Conservation (phyloP, 2,797 vertebrate species). For the Enteromius viviparus region DNA sequence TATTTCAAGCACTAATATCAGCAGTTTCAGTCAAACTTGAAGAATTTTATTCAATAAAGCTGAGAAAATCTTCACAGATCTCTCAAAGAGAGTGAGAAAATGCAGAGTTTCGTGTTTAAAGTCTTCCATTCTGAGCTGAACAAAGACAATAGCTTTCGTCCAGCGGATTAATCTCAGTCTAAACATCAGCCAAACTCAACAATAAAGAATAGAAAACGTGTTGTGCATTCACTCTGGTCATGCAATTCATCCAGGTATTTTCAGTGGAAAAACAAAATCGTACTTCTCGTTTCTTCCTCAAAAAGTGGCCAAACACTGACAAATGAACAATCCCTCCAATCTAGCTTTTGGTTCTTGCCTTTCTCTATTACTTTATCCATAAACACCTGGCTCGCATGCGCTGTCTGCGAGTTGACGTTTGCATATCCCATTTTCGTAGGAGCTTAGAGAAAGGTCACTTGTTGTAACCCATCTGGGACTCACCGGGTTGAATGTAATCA, state of each 20-base stretch:
- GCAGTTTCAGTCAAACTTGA: not conserved
- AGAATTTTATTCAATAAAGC: not conserved
- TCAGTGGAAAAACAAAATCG: not conserved
- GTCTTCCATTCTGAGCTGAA: not conserved
- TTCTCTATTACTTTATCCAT: conserved; percentile 73
- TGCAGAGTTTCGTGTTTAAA: conserved; percentile 4
- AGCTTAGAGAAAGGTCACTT: conserved; percentile 83
- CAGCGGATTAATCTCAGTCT: conserved; percentile 19
- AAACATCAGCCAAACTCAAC: conserved; percentile 11
- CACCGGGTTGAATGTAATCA: conserved; percentile 86
- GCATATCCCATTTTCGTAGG: conserved; percentile 76
- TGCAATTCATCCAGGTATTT: conserved; percentile 29
- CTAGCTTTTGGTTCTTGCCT: conserved; percentile 66
- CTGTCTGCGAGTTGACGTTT: conserved; percentile 64
- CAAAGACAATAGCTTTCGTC: conserved; percentile 8
- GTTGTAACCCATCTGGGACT: conserved; percentile 78
- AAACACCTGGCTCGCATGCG: conserved; percentile 66
- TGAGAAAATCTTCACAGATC: not conserved
- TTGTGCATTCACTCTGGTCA: conserved; percentile 13
- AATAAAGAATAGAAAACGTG: not conserved
- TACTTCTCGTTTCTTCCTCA: conserved; percentile 32
- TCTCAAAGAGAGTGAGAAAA: conserved; percentile 1
- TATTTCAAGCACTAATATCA: not conserved
- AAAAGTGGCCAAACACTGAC: conserved; percentile 32
- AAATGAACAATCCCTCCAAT: conserved; percentile 71